phyloP scores from a whole-genome alignment of 1,140 invertebrate species.

The Hestina assimilis region DNA sequence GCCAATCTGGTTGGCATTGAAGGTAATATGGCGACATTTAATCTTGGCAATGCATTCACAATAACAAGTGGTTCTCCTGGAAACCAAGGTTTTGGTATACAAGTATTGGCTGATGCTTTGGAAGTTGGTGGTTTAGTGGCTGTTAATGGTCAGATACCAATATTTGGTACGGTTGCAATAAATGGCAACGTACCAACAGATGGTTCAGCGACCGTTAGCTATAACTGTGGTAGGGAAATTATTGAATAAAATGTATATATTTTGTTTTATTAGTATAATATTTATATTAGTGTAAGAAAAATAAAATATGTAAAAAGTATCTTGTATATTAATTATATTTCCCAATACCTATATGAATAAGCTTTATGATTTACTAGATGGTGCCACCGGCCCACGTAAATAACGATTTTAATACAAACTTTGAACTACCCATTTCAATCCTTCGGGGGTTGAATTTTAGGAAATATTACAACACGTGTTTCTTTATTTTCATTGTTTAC shows the following conservation, averaged over 20 bases:
- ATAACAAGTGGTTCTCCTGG: conserved; percentile 37
- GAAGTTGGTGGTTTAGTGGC: conserved; percentile 50
- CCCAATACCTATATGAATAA: neutral
- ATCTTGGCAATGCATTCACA: conserved; percentile 40
- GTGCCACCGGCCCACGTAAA: neutral
- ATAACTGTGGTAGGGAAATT: conserved; percentile 35
- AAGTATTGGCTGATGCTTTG: conserved; percentile 50
- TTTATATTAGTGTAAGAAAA: conserved; percentile 12
- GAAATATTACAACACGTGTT: too few species aligned
- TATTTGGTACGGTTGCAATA: conserved; percentile 46
- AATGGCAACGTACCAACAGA: conserved; percentile 52
- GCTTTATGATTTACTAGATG: neutral
- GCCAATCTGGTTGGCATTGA: conserved; percentile 31
- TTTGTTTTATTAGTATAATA: neutral
- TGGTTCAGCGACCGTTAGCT: conserved; percentile 46
- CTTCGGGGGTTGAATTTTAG: too few species aligned
- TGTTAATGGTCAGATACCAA: conserved; percentile 52
- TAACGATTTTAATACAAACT: too few species aligned
- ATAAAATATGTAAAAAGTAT: conserved; percentile 2
- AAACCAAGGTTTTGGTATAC: conserved; percentile 42
- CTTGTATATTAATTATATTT: neutral
- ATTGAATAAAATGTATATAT: neutral
- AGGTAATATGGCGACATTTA: conserved; percentile 46
- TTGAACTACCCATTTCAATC: too few species aligned
- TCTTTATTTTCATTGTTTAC: too few species aligned